Evolutionary conservation across 2,113 vertebrate genomes (phyloP), one percentile per base, ranked within the genome.

Genomic region (Odocoileus hemionus): DNA sequence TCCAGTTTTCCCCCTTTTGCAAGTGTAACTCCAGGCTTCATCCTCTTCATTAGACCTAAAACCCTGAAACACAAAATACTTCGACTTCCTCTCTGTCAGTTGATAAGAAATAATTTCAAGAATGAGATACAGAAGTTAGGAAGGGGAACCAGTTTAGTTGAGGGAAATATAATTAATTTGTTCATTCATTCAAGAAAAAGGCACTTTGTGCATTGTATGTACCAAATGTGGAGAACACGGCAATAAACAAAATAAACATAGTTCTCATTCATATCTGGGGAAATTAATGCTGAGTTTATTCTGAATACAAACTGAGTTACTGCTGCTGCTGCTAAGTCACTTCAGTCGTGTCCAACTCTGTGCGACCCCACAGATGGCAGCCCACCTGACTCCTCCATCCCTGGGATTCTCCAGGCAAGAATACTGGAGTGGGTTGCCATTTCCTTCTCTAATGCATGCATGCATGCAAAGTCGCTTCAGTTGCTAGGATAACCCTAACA

Each of bases 221-320:
- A 85, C 25, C 7, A 57, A 33, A 80, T 2, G 33, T 45, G 16
- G 33, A 95, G 39, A 95, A 79, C 14, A 43, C 6, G 58, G 25
- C 54, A 50, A n/a, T 26, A 85, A 97, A 50, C 33, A 94, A 89
- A 94, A 94, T n/a, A 82, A 92, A 74, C 14, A 33, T 28, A 47
- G 3, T 45, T 57, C 45, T 45, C 23, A 26, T 60, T 87, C 55
- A 82, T 39, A 58, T 52, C 28, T 76, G 39, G 10, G 33, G n/a
- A 2, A 83, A 88, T 55, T 83, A 91, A 80, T 8, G 3, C 82
- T 39, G 76, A 91, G 61, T 55, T 25, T 85, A 45, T 9, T 43
- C 61, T 67, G 47, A 50, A 85, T 54, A 93, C 54, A 36, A 11
- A 52, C 52, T 91, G 28, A 58, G 54, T 91, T 79, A 43, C 39